phyloP scores from a whole-genome alignment of 1,140 invertebrate species.

The Eupeodes corollae region DNA sequence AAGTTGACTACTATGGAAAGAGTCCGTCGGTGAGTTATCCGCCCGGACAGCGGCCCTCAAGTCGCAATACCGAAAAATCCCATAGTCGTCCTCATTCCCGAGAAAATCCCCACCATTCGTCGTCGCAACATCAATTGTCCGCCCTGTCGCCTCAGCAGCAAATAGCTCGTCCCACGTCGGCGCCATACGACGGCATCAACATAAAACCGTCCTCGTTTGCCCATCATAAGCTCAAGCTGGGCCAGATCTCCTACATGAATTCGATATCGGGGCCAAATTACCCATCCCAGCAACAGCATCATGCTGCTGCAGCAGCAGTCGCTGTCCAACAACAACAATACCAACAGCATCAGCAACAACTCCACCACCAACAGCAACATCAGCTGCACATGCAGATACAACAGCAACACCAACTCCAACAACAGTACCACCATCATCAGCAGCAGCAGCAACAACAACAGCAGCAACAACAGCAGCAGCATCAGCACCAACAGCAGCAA shows the following conservation, averaged over 20 bases:
- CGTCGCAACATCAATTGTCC: conserved; percentile 14
- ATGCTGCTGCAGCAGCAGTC: neutral
- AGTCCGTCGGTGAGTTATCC: too few species aligned
- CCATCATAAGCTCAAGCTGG: conserved; percentile 32
- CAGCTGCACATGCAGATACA: conserved; percentile 3
- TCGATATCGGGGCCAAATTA: conserved; percentile 2
- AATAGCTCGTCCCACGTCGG: neutral
- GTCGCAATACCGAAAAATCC: conserved; percentile 6
- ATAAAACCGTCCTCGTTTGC: conserved; percentile 20
- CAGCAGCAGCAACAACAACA: conserved; percentile 27
- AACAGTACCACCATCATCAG: conserved; percentile 14
- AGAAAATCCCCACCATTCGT: conserved; percentile 22
- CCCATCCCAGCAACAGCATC: neutral
- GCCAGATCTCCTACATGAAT: conserved; percentile 11
- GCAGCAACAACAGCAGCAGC: conserved; percentile 7
- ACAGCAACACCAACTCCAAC: conserved; percentile 8
- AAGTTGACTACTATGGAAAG: neutral
- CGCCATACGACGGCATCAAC: conserved; percentile 7
- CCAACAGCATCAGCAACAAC: neutral
- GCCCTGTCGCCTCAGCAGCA: conserved; percentile 4
- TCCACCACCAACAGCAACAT: conserved; percentile 1
- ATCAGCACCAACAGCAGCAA: neutral
- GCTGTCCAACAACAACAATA: neutral
- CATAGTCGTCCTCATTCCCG: conserved; percentile 28
- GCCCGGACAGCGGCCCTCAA: neutral